phyloP scores from a whole-genome alignment of 2,888 invertebrate genomes.

The Hyposoter didymator region DNA sequence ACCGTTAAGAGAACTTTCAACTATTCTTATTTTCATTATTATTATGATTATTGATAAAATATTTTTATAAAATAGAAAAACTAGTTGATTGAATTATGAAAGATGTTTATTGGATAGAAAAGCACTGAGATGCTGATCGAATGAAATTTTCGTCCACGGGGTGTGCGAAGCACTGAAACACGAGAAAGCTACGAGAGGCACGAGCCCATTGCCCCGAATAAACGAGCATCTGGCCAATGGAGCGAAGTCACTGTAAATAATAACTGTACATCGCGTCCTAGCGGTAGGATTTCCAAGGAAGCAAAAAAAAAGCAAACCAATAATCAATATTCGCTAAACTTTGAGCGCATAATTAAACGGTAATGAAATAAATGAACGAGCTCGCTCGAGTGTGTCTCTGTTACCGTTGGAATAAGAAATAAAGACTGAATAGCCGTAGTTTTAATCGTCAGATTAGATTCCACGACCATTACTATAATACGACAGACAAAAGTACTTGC shows the following conservation, averaged over 20 bases:
- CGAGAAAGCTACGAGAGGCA: slow-evolving; percentile 19
- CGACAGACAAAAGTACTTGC: neutral
- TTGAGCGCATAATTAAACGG: slow-evolving; percentile 26
- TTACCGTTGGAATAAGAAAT: slow-evolving; percentile 72
- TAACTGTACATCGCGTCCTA: slow-evolving; percentile 57
- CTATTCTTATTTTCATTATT: no score
- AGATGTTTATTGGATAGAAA: neutral
- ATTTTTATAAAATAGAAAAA: neutral
- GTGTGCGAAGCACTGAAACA: neutral
- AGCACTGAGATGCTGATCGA: slow-evolving; percentile 1
- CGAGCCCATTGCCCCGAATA: slow-evolving; percentile 36
- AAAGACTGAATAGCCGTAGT: slow-evolving; percentile 79
- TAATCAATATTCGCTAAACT: slow-evolving; percentile 14
- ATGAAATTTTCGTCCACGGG: neutral
- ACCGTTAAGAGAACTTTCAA: no score
- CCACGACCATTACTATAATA: slow-evolving; percentile 27
- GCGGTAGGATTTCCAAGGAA: slow-evolving; percentile 24
- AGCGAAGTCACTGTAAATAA: slow-evolving; percentile 61
- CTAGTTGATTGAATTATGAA: neutral
- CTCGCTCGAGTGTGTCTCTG: slow-evolving; percentile 46
- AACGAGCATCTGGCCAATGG: slow-evolving; percentile 24
- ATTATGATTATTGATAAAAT: neutral
- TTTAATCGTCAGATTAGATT: slow-evolving; percentile 59
- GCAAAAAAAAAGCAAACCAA: neutral
- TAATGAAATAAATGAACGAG: slow-evolving; percentile 44